Conservation (phyloP, 2,888 invertebrate genomes). For the Drymonia ruficornis region DNA sequence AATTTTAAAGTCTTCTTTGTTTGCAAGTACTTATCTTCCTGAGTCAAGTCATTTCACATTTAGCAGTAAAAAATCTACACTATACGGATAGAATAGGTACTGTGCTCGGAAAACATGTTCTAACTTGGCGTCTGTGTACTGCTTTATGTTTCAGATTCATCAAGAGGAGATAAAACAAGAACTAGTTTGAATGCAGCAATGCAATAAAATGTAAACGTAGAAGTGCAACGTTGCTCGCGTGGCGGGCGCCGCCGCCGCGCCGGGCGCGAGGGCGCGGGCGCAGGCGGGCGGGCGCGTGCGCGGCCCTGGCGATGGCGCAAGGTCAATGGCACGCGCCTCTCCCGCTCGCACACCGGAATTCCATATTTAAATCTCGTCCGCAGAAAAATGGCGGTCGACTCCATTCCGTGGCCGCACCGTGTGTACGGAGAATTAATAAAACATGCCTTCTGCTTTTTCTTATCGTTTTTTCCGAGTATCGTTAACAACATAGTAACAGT, state of each 20-base stretch:
- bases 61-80: too few relatives aligned
- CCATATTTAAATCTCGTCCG: slow-evolving; percentile 85
- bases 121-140: background rate
- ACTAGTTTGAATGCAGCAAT: slow-evolving; percentile 26
- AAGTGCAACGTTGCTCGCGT: slow-evolving; percentile 53
- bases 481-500: slow-evolving; percentile 69
- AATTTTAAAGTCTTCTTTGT: slow-evolving; percentile 1
- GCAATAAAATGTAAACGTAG: slow-evolving; percentile 51
- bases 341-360: slow-evolving; percentile 84
- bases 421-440: slow-evolving; percentile 82
- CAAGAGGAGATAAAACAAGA: slow-evolving; percentile 21
- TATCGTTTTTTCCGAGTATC: slow-evolving; percentile 73
- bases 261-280: slow-evolving; percentile 49
- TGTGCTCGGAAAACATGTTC: too few relatives aligned
- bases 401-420: slow-evolving; percentile 72
- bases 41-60: background rate
- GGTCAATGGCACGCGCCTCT: slow-evolving; percentile 84
- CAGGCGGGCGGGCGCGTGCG: slow-evolving; percentile 70
- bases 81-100: too few relatives aligned
- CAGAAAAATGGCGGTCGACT: slow-evolving; percentile 83
- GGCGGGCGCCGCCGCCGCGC: slow-evolving; percentile 48
- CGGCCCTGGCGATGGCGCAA: slow-evolving; percentile 72
- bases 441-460: slow-evolving; percentile 75
- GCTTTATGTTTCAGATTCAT: background rate
- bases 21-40: background rate